Conservation (phyloP, 2,888 invertebrate species). For the Sphinx pinastri region DNA sequence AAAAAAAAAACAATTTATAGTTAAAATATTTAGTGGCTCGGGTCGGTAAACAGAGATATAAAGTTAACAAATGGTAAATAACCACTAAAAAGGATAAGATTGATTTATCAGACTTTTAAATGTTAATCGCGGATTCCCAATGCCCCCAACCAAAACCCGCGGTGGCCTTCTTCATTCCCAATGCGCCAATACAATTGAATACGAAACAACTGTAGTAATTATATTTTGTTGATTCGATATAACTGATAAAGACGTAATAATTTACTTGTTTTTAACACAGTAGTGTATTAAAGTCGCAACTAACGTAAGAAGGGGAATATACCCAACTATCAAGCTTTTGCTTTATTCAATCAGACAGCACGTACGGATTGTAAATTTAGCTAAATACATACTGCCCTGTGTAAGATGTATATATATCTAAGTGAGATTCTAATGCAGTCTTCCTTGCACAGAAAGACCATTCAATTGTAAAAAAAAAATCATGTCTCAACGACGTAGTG, state of each 20-base stretch:
- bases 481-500: constrained; percentile 17
- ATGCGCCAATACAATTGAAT: background rate
- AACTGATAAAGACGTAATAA: background rate
- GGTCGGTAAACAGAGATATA: too few species aligned
- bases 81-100: too few species aligned
- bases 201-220: background rate
- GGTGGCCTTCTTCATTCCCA: too few species aligned
- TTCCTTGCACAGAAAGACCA: constrained; percentile 9
- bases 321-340: background rate
- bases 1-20: background rate
- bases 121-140: too few species aligned
- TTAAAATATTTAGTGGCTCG: too few species aligned
- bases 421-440: constrained; percentile 25
- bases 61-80: too few species aligned
- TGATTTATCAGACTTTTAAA: too few species aligned
- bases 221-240: background rate
- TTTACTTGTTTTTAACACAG: background rate
- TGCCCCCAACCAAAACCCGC: too few species aligned
- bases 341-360: constrained; percentile 29
- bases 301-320: constrained; percentile 4
- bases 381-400: constrained; percentile 13
- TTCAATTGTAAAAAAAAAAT: constrained; percentile 26
- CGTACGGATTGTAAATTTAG: constrained; percentile 25
- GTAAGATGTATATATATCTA: constrained; percentile 4
- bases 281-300: background rate